Conservation (phyloP, 2,113 vertebrate species). For the Callocephalon fimbriatum region DNA sequence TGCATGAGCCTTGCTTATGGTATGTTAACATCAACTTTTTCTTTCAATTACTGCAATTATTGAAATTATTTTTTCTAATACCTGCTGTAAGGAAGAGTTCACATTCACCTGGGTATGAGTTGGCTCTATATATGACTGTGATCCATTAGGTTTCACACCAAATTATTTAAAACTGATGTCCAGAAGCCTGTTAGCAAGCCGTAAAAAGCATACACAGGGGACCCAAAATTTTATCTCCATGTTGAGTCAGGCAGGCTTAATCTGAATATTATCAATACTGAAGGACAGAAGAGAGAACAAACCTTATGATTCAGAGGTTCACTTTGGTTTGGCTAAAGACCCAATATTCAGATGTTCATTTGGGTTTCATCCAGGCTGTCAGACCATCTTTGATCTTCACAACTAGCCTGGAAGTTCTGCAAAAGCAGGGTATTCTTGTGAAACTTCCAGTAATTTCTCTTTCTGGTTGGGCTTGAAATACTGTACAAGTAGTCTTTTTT, state of each 20-base stretch:
- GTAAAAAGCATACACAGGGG: neutral
- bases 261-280: neutral
- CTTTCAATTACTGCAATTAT: neutral
- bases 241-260: neutral
- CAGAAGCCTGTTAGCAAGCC: neutral
- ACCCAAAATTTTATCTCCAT: neutral
- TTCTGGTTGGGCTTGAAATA: conserved; percentile 9
- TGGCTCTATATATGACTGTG: neutral
- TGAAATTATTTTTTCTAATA: neutral
- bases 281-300: neutral
- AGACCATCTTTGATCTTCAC: conserved; percentile 31
- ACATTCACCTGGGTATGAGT: neutral
- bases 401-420: conserved; percentile 15
- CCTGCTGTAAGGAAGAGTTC: neutral
- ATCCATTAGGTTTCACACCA: neutral
- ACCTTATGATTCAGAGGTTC: neutral
- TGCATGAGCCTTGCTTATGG: rapidly evolving
- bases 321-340: conserved; percentile 18
- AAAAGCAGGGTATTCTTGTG: conserved; percentile 41
- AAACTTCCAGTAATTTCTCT: conserved; percentile 52
- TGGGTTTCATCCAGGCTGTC: neutral
- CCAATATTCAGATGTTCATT: neutral
- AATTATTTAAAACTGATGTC: neutral
- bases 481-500: neutral
- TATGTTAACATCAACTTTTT: neutral